A percentile compares a stretch with the other conserved stretches of the same genome.
phyloP scores from a whole-genome alignment of 2,797 vertebrate genomes.

The Oreortyx pictus region DNA sequence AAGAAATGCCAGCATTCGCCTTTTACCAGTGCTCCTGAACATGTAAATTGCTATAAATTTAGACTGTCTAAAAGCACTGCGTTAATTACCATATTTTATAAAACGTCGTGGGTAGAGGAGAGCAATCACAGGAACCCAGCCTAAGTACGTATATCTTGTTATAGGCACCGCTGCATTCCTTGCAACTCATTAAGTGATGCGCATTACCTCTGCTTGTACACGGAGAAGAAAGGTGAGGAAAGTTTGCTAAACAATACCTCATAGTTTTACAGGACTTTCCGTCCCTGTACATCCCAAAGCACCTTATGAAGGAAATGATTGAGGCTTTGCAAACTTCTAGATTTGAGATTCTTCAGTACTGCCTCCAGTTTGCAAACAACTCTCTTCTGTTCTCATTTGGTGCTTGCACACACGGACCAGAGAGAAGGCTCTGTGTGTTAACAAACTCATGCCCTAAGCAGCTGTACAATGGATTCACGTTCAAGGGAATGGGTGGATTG shows the following conservation, averaged over 20 bases:
- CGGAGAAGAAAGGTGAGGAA: neutral
- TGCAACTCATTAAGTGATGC: conserved; percentile 13
- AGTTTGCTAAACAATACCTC: neutral
- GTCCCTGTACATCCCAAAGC: neutral
- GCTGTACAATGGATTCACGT: neutral
- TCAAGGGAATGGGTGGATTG: neutral
- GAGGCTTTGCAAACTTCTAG: neutral
- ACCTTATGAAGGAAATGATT: neutral
- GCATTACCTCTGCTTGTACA: neutral
- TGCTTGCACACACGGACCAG: neutral
- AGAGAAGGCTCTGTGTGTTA: neutral
- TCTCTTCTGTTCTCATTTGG: neutral
- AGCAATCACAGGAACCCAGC: conserved; percentile 28
- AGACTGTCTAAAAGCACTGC: conserved; percentile 72
- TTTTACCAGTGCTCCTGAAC: conserved; percentile 81
- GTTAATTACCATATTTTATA: conserved; percentile 84
- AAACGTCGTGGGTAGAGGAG: conserved; percentile 49
- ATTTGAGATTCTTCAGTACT: neutral
- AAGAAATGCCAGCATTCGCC: conserved; percentile 82
- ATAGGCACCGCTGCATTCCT: conserved; percentile 30
- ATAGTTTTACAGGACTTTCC: neutral
- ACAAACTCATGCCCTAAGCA: neutral
- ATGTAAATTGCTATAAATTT: conserved; percentile 80
- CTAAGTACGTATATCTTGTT: neutral
- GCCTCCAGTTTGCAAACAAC: neutral